These are phyloP conservation scores for Drosophila melanosoma DNA, from an alignment of 2,888 invertebrate genomes.

Conservation along the genomic window DNA sequence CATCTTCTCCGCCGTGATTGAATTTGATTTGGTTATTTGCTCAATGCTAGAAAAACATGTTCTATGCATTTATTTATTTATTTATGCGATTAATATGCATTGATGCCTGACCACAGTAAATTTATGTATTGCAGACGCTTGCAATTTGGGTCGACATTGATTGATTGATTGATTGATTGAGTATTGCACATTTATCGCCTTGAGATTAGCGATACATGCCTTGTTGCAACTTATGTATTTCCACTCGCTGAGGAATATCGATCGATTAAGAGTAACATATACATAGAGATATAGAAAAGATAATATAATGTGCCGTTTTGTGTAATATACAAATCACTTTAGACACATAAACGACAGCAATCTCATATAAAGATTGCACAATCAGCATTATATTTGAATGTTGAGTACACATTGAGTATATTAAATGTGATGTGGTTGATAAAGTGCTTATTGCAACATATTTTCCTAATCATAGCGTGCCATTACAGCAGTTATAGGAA, in stretches of 20 bases:
- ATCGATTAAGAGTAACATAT: constrained; percentile 18
- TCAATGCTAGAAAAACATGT: constrained; percentile 42
- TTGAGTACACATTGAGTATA: constrained; percentile 15
- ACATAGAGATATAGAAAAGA: background rate
- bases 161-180: constrained; percentile 37
- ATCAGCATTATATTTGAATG: constrained; percentile 24
- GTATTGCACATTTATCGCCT: constrained; percentile 33
- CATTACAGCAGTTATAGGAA: constrained; percentile 27
- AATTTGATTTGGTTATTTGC: constrained; percentile 23
- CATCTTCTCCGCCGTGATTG: constrained; percentile 5
- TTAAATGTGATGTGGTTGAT: constrained; percentile 1
- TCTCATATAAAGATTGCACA: constrained; percentile 19
- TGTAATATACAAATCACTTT: background rate
- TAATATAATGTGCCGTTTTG: background rate
- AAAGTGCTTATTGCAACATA: constrained; percentile 5
- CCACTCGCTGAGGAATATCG: background rate
- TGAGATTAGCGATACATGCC: constrained; percentile 8
- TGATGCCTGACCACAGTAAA: constrained; percentile 33
- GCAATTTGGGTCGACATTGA: constrained; percentile 64
- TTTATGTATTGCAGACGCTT: constrained; percentile 38
- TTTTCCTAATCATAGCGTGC: constrained; percentile 9
- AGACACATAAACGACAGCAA: constrained; percentile 6
- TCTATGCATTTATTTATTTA: constrained; percentile 42
- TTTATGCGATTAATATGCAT: constrained; percentile 47
- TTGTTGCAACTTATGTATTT: background rate